Percentiles rank a stretch among this genome's conserved stretches.
Evolutionary conservation across 2,888 invertebrate species (phyloP).

Genomic region (Chironomus riparius): DNA sequence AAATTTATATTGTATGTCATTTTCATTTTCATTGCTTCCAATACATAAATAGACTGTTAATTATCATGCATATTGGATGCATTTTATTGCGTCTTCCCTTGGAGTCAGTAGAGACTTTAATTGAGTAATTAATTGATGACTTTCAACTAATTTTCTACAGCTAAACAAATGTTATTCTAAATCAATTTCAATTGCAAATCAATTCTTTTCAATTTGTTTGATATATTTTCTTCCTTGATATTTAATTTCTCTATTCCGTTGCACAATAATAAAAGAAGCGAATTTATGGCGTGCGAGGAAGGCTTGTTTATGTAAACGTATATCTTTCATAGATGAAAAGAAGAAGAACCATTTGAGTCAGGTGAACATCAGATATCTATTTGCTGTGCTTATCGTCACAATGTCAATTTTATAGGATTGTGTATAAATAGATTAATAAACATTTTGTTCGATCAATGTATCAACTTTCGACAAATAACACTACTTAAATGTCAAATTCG

Average conservation of each 20-base stretch:
- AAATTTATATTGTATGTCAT: neutral
- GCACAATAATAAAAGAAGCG: neutral
- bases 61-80: neutral
- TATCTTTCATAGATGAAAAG: neutral
- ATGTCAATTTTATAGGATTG: neutral
- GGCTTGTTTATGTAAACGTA: neutral
- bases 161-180: neutral
- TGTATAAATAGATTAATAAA: neutral
- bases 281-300: neutral
- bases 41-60: neutral
- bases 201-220: conserved; percentile 19
- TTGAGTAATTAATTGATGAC: conserved; percentile 8
- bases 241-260: neutral
- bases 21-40: neutral
- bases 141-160: neutral
- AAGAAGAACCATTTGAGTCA: neutral
- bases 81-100: conserved; percentile 6
- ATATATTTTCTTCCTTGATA: neutral
- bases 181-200: conserved; percentile 21
- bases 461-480: neutral
- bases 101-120: neutral
- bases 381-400: neutral
- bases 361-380: neutral
- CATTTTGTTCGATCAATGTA: neutral
- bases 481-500: neutral